Evolutionary conservation across 2,113 vertebrate genomes (phyloP).

Genomic region (Zingel zingel): DNA sequence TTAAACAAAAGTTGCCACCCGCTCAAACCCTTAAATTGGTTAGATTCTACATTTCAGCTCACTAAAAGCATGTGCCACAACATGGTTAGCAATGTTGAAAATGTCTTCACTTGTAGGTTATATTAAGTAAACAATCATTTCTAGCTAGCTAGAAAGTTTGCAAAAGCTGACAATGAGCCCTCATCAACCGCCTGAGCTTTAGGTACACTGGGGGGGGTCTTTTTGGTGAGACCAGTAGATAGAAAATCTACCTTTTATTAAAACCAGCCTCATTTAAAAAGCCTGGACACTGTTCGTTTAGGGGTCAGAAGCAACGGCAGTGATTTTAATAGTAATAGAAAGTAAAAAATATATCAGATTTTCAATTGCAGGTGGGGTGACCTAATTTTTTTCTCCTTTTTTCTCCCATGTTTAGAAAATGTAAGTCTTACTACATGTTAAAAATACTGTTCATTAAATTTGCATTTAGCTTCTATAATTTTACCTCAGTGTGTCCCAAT

Average conservation of each 20-base stretch:
- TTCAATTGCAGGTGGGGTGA: no score
- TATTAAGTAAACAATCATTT: constrained; percentile 12
- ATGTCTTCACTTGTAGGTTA: constrained; percentile 18
- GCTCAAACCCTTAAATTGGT: constrained; percentile 26
- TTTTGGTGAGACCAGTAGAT: neutral
- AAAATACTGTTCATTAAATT: no score
- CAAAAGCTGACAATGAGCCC: neutral
- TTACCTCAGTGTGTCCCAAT: no score
- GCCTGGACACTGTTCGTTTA: neutral
- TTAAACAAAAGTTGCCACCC: constrained; percentile 11
- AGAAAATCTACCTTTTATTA: neutral
- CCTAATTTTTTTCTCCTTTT: no score
- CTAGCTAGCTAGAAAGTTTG: constrained; percentile 8
- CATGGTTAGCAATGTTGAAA: constrained; percentile 29
- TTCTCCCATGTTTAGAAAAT: no score
- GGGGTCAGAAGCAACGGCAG: no score
- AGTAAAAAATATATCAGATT: no score
- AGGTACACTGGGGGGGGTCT: constrained; percentile 39
- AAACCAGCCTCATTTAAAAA: neutral
- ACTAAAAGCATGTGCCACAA: constrained; percentile 33
- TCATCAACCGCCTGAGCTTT: neutral
- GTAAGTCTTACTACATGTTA: no score
- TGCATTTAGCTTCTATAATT: no score
- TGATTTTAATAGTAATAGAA: no score
- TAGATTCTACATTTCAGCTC: constrained; percentile 54